Evolutionary conservation across 2,113 vertebrate genomes (phyloP).

Genomic region (Spizaetus ornatus): DNA sequence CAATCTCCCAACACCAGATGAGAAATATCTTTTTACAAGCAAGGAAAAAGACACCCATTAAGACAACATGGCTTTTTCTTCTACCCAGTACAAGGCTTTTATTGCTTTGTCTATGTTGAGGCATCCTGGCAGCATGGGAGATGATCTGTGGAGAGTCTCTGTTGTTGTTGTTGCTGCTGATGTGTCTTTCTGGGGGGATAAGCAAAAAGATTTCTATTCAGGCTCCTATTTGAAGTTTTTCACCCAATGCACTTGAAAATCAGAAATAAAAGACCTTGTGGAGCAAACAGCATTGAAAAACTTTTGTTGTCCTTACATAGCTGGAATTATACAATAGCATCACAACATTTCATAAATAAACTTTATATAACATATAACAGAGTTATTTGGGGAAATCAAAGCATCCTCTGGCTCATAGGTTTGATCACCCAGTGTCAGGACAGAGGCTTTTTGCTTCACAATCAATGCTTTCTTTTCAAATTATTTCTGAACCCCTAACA

Average conservation of each 20-base stretch:
- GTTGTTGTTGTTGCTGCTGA: neutral
- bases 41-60: neutral
- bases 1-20: neutral
- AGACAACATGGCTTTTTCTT: neutral
- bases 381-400: neutral
- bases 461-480: neutral
- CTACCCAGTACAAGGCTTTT: neutral
- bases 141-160: neutral
- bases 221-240: neutral
- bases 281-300: neutral
- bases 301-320: neutral
- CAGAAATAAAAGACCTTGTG: neutral
- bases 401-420: neutral
- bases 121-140: neutral
- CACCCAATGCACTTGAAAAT: neutral
- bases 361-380: neutral
- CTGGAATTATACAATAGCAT: neutral
- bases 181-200: neutral
- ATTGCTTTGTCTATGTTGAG: neutral
- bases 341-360: neutral
- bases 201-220: neutral
- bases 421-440: neutral
- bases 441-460: neutral
- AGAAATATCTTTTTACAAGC: neutral
- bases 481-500: neutral